A percentile compares a stretch with the other conserved stretches of the same genome.
These are phyloP conservation scores for Monopterus albus DNA, from an alignment of 2,113 vertebrate genomes.

Conservation along the genomic window DNA sequence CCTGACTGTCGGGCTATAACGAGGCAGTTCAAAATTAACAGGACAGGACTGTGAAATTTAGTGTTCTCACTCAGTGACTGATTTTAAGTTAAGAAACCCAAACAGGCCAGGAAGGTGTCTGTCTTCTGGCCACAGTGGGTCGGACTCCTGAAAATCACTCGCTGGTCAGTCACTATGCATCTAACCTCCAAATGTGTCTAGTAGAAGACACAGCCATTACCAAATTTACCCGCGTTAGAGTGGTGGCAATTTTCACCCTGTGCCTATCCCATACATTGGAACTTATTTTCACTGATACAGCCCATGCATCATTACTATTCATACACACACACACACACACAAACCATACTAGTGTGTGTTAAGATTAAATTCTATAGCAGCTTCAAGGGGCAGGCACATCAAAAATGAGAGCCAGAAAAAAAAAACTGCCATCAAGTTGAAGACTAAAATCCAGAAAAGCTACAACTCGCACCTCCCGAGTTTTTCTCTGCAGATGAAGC, in stretches of 20 bases:
- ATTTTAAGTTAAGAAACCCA: conserved; percentile 2
- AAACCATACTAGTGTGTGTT: conserved; percentile 61
- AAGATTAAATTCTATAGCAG: conserved; percentile 79
- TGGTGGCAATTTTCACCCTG: neutral
- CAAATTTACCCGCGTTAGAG: conserved; percentile 15
- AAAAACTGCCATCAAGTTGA: conserved; percentile 55
- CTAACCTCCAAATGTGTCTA: conserved; percentile 1
- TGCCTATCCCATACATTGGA: conserved; percentile 58
- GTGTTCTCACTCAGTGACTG: conserved; percentile 26
- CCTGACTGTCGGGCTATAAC: conserved; percentile 77
- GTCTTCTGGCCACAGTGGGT: conserved; percentile 10
- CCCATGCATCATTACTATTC: conserved; percentile 62
- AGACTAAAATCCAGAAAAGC: conserved; percentile 47
- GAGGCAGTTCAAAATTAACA: conserved; percentile 59
- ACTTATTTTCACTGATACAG: conserved; percentile 56
- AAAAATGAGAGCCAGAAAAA: conserved; percentile 54
- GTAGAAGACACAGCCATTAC: neutral
- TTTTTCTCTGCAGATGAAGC: conserved; percentile 3
- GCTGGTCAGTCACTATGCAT: conserved; percentile 9
- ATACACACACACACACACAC: conserved; percentile 51
- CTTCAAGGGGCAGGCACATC: conserved; percentile 78
- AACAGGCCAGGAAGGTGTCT: conserved; percentile 3
- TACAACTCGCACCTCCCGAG: conserved; percentile 21
- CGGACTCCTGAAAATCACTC: conserved; percentile 12
- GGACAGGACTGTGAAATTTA: conserved; percentile 11